phyloP scores from a whole-genome alignment of 2,888 invertebrate genomes.

The Nysson spinosus region DNA sequence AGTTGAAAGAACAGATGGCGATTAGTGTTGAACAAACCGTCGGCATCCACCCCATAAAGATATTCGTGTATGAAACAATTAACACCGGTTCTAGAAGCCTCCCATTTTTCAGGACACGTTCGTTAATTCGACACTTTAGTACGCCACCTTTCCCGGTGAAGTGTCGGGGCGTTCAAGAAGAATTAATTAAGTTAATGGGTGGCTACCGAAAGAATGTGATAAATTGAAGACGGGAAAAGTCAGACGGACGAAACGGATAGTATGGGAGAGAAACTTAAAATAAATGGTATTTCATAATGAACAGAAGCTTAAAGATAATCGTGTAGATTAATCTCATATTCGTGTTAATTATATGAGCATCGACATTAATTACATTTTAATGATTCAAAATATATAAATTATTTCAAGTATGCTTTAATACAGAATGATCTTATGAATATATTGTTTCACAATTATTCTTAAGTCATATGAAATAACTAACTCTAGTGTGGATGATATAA shows the following conservation, averaged over 20 bases:
- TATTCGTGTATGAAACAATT: conserved; percentile 64
- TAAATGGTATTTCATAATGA: conserved; percentile 38
- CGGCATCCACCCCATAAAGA: conserved; percentile 42
- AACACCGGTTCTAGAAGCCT: conserved; percentile 44
- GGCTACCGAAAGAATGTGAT: conserved; percentile 31
- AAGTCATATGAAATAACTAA: too few relatives aligned
- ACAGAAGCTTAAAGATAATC: conserved; percentile 41
- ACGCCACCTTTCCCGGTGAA: conserved; percentile 20
- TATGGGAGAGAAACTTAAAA: conserved; percentile 46
- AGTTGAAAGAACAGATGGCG: conserved; percentile 57
- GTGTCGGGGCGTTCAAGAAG: conserved; percentile 37
- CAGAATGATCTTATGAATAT: too few relatives aligned
- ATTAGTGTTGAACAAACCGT: conserved; percentile 53
- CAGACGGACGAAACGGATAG: conserved; percentile 36
- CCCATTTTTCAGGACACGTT: conserved; percentile 57
- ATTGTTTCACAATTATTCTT: too few relatives aligned
- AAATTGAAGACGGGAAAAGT: conserved; percentile 42
- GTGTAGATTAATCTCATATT: conserved; percentile 50
- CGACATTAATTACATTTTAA: conserved; percentile 39
- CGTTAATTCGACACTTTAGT: conserved; percentile 53
- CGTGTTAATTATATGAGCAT: conserved; percentile 49
- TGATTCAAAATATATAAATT: not conserved
- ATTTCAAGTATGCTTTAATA: not conserved
- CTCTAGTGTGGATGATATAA: too few relatives aligned
- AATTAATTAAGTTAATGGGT: conserved; percentile 59